Conservation (phyloP, 2,888 invertebrate species). For the Limenitis arthemis region DNA sequence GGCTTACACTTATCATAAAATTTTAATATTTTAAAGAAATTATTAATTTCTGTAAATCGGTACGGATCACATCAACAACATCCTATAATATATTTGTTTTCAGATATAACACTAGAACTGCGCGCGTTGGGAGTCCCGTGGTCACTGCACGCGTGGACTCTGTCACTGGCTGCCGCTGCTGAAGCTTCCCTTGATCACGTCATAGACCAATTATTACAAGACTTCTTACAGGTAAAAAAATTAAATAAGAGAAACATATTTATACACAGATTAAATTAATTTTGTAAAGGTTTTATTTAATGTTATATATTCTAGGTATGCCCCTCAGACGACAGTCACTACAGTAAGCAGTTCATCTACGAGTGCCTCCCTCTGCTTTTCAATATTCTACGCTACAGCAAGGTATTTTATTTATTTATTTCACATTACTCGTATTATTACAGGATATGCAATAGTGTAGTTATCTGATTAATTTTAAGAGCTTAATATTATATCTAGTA, state of each 20-base stretch:
- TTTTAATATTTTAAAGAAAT: background rate
- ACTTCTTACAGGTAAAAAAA: constrained; percentile 80
- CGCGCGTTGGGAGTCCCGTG: constrained; percentile 90
- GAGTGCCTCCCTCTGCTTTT: constrained; percentile 91
- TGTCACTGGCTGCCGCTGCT: constrained; percentile 89
- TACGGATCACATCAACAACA: background rate
- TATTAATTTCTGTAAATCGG: background rate
- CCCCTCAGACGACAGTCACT: constrained; percentile 82
- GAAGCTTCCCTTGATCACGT: constrained; percentile 87
- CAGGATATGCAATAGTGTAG: no score
- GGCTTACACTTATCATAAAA: background rate
- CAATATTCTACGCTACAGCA: constrained; percentile 91
- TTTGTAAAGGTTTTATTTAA: no score
- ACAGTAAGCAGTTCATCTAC: constrained; percentile 90
- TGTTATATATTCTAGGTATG: constrained; percentile 72
- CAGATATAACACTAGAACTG: constrained; percentile 90
- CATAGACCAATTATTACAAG: constrained; percentile 90
- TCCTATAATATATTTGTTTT: constrained; percentile 11
- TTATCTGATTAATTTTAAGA: no score
- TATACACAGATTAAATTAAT: no score
- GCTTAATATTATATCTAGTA: no score
- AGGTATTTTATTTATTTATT: no score
- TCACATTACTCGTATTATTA: no score
- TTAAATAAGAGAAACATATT: background rate
- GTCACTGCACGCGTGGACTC: constrained; percentile 95